Evolutionary conservation across 53 echinoderm and acorn worm species (phyloP), one percentile per base, ranked within the genome.

Genomic region (Mesocentrotus franciscanus): DNA sequence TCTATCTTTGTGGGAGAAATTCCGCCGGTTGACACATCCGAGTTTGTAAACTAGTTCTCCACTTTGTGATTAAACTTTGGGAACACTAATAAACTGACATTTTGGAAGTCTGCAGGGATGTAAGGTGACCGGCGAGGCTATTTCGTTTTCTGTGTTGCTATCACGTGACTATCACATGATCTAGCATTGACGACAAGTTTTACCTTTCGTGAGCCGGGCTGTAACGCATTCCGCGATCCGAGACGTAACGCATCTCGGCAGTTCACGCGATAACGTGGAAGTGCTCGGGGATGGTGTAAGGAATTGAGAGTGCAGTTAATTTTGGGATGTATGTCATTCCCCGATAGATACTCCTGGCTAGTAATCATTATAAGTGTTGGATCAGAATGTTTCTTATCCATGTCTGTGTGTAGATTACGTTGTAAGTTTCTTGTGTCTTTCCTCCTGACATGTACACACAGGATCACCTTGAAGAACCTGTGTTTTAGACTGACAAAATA

Each of bases 61-160:
- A 27, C 33, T 33, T 13, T 81, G 81, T 18, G 36, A 39, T 42
- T 81, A 81, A 81, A 81, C 81, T 81, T 81, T 11, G 81, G 81
- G 81, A 36, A 42, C 42, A 81, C 39, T 42, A 81, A 81, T 81
- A 81, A 81, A 81, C 81, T 81, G 81, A 81, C 81, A 81, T 81
- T 81, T 79, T 81, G 17, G 42, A 27, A 18, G 81, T 81, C 81
- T 81, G 42, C 81, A 20, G 81, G 81, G 81, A 81, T 81, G 81
- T 42, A 81, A 81, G 20, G 42, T 6, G 3, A 81, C 81, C 39
- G 33, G 39, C 81, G 33, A 81, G 12, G 81, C 81, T 39, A 81
- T 81, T 81, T 42, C 81, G 42, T 81, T 81, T 81, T 33, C 81
- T 81, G 39, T 18, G 7, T 81, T 18, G 16, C 36, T 29, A 42